Percentiles rank a stretch among this genome's conserved stretches.
These are phyloP conservation scores for Drosophila pectinifera DNA, from an alignment of 1,140 invertebrate genomes.

Conservation along the genomic window DNA sequence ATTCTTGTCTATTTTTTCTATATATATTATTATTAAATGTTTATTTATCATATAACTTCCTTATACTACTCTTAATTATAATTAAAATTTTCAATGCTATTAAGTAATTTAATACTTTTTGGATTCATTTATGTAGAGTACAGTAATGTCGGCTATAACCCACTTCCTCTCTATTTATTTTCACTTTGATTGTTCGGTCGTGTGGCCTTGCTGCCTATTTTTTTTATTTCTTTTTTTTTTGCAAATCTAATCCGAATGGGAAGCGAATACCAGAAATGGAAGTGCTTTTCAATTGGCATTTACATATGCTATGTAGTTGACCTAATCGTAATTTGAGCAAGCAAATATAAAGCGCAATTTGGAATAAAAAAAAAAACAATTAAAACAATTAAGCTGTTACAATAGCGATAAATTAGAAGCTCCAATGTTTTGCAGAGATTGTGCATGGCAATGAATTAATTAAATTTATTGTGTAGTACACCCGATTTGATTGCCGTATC, in stretches of 20 bases:
- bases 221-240: constrained; percentile 14
- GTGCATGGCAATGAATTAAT: constrained; percentile 30
- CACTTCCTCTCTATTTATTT: constrained; percentile 18
- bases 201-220: constrained; percentile 39
- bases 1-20: not conserved
- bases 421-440: constrained; percentile 19
- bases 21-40: not conserved
- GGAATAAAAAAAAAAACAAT: constrained; percentile 1
- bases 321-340: constrained; percentile 40
- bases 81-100: not conserved
- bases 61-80: not conserved
- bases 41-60: too few species aligned
- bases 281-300: constrained; percentile 34
- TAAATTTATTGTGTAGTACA: not conserved
- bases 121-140: not conserved
- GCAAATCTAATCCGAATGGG: constrained; percentile 52
- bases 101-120: not conserved
- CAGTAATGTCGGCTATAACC: not conserved
- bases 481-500: constrained; percentile 1
- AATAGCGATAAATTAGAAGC: constrained; percentile 33
- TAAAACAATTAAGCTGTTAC: constrained; percentile 17
- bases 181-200: constrained; percentile 30
- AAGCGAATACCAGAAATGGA: constrained; percentile 39
- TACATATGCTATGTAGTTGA: constrained; percentile 30
- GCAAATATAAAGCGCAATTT: constrained; percentile 32